These are phyloP conservation scores for Drosophila ananassae DNA, from an alignment of 1,140 invertebrate genomes.

Conservation along the genomic window DNA sequence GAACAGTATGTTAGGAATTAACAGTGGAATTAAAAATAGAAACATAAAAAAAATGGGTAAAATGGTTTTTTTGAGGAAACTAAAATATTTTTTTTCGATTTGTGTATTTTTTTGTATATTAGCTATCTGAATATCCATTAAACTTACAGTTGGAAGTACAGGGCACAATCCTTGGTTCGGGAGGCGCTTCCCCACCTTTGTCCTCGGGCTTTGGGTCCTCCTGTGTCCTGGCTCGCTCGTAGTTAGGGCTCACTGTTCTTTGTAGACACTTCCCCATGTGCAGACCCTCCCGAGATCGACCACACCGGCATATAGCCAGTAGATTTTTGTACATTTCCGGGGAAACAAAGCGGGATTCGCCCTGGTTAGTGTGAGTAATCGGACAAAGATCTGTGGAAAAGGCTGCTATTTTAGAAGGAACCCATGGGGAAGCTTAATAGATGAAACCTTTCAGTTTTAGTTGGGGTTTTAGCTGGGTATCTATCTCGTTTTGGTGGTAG, in stretches of 20 bases:
- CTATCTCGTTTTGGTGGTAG: slow-evolving; percentile 72
- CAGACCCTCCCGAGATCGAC: slow-evolving; percentile 48
- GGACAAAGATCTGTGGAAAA: slow-evolving; percentile 46
- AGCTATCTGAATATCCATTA: too few species aligned
- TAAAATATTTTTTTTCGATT: too few species aligned
- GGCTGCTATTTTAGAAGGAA: not conserved
- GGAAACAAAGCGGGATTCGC: slow-evolving; percentile 70
- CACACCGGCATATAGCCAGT: slow-evolving; percentile 71
- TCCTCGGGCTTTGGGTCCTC: not conserved
- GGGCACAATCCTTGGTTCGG: slow-evolving; percentile 35
- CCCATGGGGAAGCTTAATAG: not conserved
- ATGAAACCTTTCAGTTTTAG: slow-evolving; percentile 48
- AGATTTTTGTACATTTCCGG: slow-evolving; percentile 68
- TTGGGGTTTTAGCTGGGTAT: slow-evolving; percentile 44
- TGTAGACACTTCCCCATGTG: slow-evolving; percentile 77
- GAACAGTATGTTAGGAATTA: too few species aligned
- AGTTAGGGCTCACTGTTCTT: slow-evolving; percentile 53
- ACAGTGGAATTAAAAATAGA: too few species aligned
- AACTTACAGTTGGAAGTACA: slow-evolving; percentile 62
- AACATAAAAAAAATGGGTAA: too few species aligned
- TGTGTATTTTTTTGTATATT: too few species aligned
- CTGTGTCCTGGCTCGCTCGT: not conserved
- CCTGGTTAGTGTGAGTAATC: slow-evolving; percentile 60
- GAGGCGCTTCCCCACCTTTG: not conserved
- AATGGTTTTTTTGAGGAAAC: too few species aligned